Base-by-base conservation (phyloP, 2,797 vertebrate species). In the Myotis myotis region DNA sequence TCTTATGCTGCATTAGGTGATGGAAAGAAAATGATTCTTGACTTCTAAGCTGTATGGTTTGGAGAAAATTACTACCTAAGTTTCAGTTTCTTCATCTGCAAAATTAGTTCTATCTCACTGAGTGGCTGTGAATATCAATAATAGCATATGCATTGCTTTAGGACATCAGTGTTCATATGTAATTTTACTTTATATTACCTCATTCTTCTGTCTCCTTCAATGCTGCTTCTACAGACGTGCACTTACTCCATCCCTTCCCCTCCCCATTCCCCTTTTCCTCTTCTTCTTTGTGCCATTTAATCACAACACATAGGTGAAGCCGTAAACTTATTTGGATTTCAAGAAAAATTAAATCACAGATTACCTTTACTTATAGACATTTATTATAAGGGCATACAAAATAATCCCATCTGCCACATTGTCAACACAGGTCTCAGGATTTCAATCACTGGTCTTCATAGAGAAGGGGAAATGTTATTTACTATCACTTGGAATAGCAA, bases 61-160 rank as follows among this genome's bases (percentile, higher is more conserved):
- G 36, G 30, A 2, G 2, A 44, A 4, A 57, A n/a, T 87, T 89
- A 74, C 41, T 78, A 68, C 3, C 5, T 78, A 72, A 53, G 10
- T 19, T 91, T 87, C 20, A 68, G 15, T 62, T 94, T 96, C 6
- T 87, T 93, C n/a, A 70, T 93, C 33, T 93, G 3, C 7, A 57
- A 72, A 89, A 51, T 80, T 16, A 81, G 7, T 64, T 28, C 8
- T 44, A 44, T 93, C 15, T 62, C 33, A 53, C 15, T 82, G 16
- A 16, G 16, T 89, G 22, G 4, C 41, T 81, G 8, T 55, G n/a
- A 33, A 87, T 36, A 85, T 93, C 60, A 87, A 36, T 36, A 3
- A 86, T 71, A 81, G 9, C 33, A 60, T 68, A 41, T 74, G 7
- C 25, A 51, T 49, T 91, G 0, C 76, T 76, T 20, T 74, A 28